Evolutionary conservation across 2,888 invertebrate species (phyloP), one percentile per base, ranked within the genome.

Genomic region (Quadroppia sp.): DNA sequence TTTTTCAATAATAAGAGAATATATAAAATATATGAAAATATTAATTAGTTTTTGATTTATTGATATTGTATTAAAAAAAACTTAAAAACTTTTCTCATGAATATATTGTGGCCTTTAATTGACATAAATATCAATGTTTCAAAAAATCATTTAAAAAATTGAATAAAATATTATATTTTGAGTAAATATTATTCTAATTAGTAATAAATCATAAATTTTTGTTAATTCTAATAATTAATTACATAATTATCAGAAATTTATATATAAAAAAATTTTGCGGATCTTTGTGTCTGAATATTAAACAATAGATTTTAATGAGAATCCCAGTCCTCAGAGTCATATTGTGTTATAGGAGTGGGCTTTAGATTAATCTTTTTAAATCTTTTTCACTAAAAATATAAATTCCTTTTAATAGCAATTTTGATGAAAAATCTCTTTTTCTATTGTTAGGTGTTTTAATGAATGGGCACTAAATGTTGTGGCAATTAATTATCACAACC

Each of bases 381-480:
- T 11, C 30, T 56, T 20, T 30, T 23, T 30, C 6, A 56, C 28
- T 56, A 56, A 23, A 56, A 56, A 56, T 23, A 56, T 13, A 13
- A 20, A 36, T 64, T 36, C 36, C 30, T 36, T 64, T 42, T 45
- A 45, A 69, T 69, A 40, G 69, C 25, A 69, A 69, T 69, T 69
- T 23, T 69, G 36, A 69, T 69, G 69, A 69, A 69, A 69, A 69
- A 69, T 69, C 25, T 4, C 25, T 69, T 69, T 69, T 42, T 45
- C 42, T 69, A 69, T 69, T 69, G 69, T 69, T 42, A 42, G 42
- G 69, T 69, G 69, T 69, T 69, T 69, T 69, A 69, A 69, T 69
- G 45, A 45, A 69, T 69, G 67, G 23, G 42, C 15, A 9, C 13
- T 15, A 11, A 11, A 67, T 42, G 45, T 69, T 69, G 42, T 11